phyloP scores from a whole-genome alignment of 2,888 invertebrate genomes.

The Lithodes maja region DNA sequence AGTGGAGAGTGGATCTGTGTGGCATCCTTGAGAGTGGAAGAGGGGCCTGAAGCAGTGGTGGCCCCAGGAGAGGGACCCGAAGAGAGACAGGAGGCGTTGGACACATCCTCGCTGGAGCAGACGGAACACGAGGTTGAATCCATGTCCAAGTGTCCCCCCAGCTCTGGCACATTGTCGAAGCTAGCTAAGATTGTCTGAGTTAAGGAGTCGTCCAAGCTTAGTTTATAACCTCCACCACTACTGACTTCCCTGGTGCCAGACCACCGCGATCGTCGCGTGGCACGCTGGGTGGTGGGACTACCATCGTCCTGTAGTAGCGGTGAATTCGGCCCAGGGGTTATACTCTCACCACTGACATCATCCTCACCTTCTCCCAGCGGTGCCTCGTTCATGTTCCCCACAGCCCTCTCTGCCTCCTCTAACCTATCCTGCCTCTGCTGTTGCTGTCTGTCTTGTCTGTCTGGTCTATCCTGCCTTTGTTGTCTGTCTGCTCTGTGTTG shows the following conservation, averaged over 20 bases:
- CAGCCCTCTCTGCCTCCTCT: not conserved
- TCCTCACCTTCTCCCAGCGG: constrained; percentile 52
- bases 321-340: constrained; percentile 29
- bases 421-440: no score
- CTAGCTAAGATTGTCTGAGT: constrained; percentile 68
- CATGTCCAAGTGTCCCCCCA: constrained; percentile 67
- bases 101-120: constrained; percentile 69
- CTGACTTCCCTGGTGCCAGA: constrained; percentile 48
- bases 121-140: constrained; percentile 70
- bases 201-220: constrained; percentile 68
- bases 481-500: not conserved
- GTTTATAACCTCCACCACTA: constrained; percentile 56
- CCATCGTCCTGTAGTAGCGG: constrained; percentile 31
- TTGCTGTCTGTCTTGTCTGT: no score
- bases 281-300: constrained; percentile 33
- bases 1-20: constrained; percentile 35
- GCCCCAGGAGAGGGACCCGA: constrained; percentile 58
- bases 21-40: constrained; percentile 47
- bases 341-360: constrained; percentile 42
- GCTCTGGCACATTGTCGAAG: constrained; percentile 68
- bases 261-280: constrained; percentile 58
- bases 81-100: constrained; percentile 51
- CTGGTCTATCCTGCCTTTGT: not conserved
- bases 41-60: constrained; percentile 47
- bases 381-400: constrained; percentile 28